phyloP scores from a whole-genome alignment of 2,113 vertebrate species.

The Tupaia chinensis region DNA sequence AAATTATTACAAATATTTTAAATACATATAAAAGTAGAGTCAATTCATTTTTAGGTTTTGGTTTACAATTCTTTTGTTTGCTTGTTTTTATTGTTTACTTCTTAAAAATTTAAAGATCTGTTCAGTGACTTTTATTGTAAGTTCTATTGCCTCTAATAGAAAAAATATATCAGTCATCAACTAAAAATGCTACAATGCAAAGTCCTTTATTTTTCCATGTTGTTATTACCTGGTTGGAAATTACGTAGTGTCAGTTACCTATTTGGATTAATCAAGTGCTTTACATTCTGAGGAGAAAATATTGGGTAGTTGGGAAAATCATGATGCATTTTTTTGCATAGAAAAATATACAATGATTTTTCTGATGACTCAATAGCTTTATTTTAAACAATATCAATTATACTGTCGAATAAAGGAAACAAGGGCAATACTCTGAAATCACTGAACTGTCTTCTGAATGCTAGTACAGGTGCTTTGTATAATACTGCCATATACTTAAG shows the following conservation, averaged over 20 bases:
- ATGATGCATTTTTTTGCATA: too few species aligned
- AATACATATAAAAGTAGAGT: neutral
- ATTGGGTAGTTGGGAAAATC: too few species aligned
- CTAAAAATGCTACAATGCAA: neutral
- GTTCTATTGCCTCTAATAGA: neutral
- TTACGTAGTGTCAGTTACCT: neutral
- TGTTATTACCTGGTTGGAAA: neutral
- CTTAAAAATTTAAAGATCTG: neutral
- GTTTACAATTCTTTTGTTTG: neutral
- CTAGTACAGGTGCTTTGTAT: neutral
- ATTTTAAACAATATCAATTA: neutral
- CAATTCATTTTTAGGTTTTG: neutral
- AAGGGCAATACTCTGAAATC: neutral
- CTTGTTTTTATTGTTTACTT: neutral
- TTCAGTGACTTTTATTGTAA: neutral
- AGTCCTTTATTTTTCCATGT: neutral
- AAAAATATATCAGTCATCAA: neutral
- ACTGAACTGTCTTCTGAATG: neutral
- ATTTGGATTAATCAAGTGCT: neutral
- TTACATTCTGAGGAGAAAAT: neutral
- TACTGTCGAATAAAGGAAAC: neutral
- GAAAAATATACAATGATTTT: too few species aligned
- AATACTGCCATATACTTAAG: neutral
- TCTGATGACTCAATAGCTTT: neutral
- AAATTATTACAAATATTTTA: conserved; percentile 5